A percentile compares a stretch with the other conserved stretches of the same genome.
phyloP scores from a whole-genome alignment of 2,113 vertebrate species.

The Hydrolagus affinis region DNA sequence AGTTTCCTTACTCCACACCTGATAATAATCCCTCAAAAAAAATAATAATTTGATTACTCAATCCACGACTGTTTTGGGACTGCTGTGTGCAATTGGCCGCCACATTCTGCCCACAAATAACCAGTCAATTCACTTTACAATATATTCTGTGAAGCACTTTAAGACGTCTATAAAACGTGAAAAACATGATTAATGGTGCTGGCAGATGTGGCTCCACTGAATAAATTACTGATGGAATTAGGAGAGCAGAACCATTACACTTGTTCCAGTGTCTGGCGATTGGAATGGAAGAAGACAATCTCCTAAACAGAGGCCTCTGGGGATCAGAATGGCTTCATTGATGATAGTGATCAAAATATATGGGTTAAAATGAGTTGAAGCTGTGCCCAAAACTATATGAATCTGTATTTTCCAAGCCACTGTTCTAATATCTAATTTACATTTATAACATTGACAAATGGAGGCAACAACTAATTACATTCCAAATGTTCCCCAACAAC shows the following conservation, averaged over 20 bases:
- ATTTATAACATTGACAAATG: not conserved
- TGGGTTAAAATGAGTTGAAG: not conserved
- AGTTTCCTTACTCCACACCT: too few relatives aligned
- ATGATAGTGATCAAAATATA: not conserved
- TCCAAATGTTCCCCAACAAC: not conserved
- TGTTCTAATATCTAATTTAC: not conserved
- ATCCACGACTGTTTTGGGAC: too few relatives aligned
- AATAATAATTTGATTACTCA: too few relatives aligned
- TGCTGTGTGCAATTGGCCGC: too few relatives aligned
- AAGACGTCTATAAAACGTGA: too few relatives aligned
- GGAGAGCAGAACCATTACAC: not conserved
- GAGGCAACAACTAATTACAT: constrained; percentile 5
- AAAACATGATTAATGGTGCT: not conserved
- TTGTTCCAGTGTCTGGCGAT: too few relatives aligned
- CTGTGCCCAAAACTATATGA: not conserved
- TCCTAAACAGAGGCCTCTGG: not conserved
- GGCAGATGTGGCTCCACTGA: not conserved
- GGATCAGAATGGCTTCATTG: not conserved
- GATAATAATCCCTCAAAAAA: too few relatives aligned
- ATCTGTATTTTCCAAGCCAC: not conserved
- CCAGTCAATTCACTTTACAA: too few relatives aligned
- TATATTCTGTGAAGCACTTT: too few relatives aligned
- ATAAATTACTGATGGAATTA: not conserved
- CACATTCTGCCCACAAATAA: too few relatives aligned
- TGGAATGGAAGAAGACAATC: not conserved